Base-by-base conservation (phyloP, 2,113 vertebrate species). In the Oncorhynchus gorbuscha region DNA sequence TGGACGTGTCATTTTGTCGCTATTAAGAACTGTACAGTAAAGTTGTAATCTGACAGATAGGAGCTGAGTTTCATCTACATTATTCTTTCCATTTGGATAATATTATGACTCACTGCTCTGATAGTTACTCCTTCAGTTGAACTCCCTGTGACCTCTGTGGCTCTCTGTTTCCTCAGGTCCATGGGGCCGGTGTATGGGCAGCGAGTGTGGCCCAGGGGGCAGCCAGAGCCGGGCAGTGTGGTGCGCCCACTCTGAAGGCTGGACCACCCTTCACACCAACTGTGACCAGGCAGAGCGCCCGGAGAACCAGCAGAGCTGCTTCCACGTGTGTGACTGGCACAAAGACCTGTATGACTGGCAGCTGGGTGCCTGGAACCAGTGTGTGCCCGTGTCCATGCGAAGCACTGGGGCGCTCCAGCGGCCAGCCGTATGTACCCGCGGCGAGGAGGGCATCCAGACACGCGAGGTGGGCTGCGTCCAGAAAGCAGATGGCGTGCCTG, bases 131-230 rank as follows among this genome's bases (percentile, higher is more conserved):
- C 5, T 22, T 22, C n/a, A 22, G 3, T 45, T 35, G 6, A 69
- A 35, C 13, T 13, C 7, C 11, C 8, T 67, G 39, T 4, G n/a
- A 51, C 59, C n/a, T 16, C 9, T 45, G 39, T 1, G 7, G 39
- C 32, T 62, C 20, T 76, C 32, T 28, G n/a, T 39, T 26, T 77
- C 3, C 39, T 16, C 85, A 99, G 98, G 97, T 84, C 95, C 96
- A 0, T 99, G 98, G 98, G 98, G 97, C 26, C 92, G 97, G 11
- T 99, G 98, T 79, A 99, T 99, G 97, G 98, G 98, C 62, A 97
- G 95, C 0, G 97, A 97, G 3, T 99, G 98, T 0, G 98, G 98
- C 5, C 97, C 95, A 0, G 98, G 97, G 3, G 98, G 98, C 64
- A 95, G 95, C 81, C 97, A 99, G 87, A 98, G 95, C 0, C 88